Conservation (phyloP, 1,140 invertebrate genomes). For the Fragariocoptes setiger region DNA sequence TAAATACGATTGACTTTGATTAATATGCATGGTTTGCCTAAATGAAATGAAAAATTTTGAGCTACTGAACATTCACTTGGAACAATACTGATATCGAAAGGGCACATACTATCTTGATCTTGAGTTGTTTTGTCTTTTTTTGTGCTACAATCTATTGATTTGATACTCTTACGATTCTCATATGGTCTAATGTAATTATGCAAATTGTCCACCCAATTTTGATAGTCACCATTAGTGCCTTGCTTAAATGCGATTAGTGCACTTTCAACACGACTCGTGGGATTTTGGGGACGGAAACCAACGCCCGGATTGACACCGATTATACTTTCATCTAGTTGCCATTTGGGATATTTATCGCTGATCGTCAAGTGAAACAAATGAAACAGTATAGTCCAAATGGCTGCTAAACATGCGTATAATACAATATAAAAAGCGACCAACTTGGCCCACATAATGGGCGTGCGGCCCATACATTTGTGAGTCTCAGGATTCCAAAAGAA, state of each 20-base stretch:
- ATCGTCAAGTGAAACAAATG: slow-evolving; percentile 72
- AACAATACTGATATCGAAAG: slow-evolving; percentile 27
- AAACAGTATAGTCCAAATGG: slow-evolving; percentile 61
- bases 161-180: no score
- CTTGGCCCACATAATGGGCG: slow-evolving; percentile 25
- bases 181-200: no score
- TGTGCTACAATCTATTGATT: no score
- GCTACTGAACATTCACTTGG: slow-evolving; percentile 28
- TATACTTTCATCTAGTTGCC: slow-evolving; percentile 42
- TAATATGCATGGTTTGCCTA: slow-evolving; percentile 42
- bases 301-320: slow-evolving; percentile 72
- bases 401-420: slow-evolving; percentile 50
- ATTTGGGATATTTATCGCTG: slow-evolving; percentile 48
- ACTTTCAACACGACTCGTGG: slow-evolving; percentile 52
- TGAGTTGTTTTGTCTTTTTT: no score
- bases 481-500: not conserved
- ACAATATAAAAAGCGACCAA: slow-evolving; percentile 72
- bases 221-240: slow-evolving; percentile 31
- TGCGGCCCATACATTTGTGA: not conserved
- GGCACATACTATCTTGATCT: slow-evolving; percentile 38
- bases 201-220: no score
- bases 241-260: slow-evolving; percentile 64
- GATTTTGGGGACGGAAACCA: slow-evolving; percentile 70
- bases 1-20: slow-evolving; percentile 32
- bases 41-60: slow-evolving; percentile 34